Conservation (phyloP, 2,113 vertebrate species). For the Aphyosemion australe region DNA sequence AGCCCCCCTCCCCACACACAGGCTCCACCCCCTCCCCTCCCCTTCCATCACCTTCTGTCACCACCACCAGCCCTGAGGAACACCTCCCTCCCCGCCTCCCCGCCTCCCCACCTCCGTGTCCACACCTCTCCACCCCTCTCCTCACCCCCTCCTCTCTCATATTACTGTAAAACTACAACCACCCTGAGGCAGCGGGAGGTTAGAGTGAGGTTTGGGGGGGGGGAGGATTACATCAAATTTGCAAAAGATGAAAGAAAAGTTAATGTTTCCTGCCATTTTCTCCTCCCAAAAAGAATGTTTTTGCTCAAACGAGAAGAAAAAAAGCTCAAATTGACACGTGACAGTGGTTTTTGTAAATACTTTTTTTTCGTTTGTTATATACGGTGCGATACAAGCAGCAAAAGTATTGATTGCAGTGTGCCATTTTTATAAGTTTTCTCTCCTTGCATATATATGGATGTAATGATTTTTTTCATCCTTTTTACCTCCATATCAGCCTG, state of each 20-base stretch:
- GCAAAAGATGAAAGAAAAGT: constrained; percentile 41
- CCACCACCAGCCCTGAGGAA: constrained; percentile 47
- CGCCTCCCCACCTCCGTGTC: background rate
- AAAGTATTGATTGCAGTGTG: constrained; percentile 83
- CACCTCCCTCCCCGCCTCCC: constrained; percentile 11
- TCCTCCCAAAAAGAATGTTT: constrained; percentile 73
- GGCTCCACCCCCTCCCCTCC: constrained; percentile 32
- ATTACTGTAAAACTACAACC: constrained; percentile 56
- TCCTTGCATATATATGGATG: constrained; percentile 74
- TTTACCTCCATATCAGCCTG: constrained; percentile 55
- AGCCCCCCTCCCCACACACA: constrained; percentile 19
- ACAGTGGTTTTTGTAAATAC: constrained; percentile 83
- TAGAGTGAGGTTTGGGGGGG: constrained; percentile 34
- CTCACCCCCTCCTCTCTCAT: constrained; percentile 19
- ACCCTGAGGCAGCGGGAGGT: constrained; percentile 49
- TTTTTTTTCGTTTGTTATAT: constrained; percentile 82
- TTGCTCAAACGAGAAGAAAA: constrained; percentile 71
- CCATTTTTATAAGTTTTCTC: constrained; percentile 79
- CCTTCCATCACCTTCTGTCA: constrained; percentile 20
- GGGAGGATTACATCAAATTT: constrained; percentile 30
- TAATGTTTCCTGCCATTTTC: constrained; percentile 59
- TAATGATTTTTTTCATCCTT: constrained; percentile 58
- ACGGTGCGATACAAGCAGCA: constrained; percentile 76
- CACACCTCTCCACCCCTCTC: constrained; percentile 15
- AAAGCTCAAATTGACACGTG: constrained; percentile 61